phyloP scores from a whole-genome alignment of 2,797 vertebrate genomes.

The Gephyroberyx darwinii region DNA sequence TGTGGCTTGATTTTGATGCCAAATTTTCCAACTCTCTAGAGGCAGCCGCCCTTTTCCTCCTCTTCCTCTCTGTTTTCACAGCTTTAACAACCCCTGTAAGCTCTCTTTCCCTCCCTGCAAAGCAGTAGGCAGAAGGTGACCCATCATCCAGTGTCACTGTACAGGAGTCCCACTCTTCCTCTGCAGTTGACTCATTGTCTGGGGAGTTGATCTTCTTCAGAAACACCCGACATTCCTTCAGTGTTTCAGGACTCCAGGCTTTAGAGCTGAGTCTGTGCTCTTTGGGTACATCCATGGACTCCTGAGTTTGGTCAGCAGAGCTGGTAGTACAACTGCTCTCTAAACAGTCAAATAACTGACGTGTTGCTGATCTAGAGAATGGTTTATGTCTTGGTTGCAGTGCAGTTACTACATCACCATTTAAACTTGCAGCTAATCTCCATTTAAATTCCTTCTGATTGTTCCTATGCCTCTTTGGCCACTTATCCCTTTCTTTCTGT shows the following conservation, averaged over 20 bases:
- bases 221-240: constrained; percentile 96
- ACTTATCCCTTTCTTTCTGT: constrained; percentile 57
- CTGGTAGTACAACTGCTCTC: constrained; percentile 32
- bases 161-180: constrained; percentile 80
- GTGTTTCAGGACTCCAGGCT: constrained; percentile 87
- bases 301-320: constrained; percentile 72
- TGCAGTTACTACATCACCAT: constrained; percentile 33
- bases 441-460: constrained; percentile 24
- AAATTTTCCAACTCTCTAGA: constrained; percentile 41
- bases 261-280: constrained; percentile 78
- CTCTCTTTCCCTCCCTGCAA: constrained; percentile 64
- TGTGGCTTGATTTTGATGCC: constrained; percentile 50
- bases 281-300: constrained; percentile 62
- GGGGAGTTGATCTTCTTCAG: constrained; percentile 92
- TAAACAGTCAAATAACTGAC: constrained; percentile 47
- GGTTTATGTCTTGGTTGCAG: constrained; percentile 45
- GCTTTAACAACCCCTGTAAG: constrained; percentile 65
- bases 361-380: constrained; percentile 42
- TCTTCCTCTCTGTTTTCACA: constrained; percentile 73
- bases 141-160: constrained; percentile 82
- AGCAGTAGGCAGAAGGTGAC: constrained; percentile 70
- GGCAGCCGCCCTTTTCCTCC: constrained; percentile 44
- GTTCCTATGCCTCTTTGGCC: constrained; percentile 48
- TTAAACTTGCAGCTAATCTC: constrained; percentile 11
- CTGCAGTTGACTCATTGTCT: constrained; percentile 78